Evolutionary conservation across 1,140 invertebrate species (phyloP).

Genomic region (Augochlora pura): DNA sequence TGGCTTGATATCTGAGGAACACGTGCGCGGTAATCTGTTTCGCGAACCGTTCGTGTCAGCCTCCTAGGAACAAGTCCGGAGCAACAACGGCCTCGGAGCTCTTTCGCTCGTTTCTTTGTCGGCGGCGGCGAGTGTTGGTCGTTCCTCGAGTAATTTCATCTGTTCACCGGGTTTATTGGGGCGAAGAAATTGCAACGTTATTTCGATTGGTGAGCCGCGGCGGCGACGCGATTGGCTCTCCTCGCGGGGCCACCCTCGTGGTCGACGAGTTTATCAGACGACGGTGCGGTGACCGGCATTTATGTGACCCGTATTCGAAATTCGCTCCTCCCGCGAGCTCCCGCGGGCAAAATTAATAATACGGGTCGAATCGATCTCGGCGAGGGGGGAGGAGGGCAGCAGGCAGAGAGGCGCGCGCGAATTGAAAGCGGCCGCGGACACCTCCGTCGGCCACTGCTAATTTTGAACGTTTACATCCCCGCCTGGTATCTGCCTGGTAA

Average conservation of each 20-base stretch:
- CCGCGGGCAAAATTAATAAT: conserved; percentile 15
- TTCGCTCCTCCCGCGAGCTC: conserved; percentile 24
- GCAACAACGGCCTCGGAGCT: no score
- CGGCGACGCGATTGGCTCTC: conserved; percentile 9
- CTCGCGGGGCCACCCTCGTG: not conserved
- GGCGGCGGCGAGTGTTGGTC: not conserved
- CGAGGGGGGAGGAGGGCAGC: no score
- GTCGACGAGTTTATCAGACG: conserved; percentile 24
- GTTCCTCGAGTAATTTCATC: conserved; percentile 7
- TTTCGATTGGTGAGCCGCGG: conserved; percentile 18
- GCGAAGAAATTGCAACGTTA: conserved; percentile 38
- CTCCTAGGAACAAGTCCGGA: no score
- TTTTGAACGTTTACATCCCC: conserved; percentile 1
- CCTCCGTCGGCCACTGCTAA: not conserved
- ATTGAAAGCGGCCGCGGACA: not conserved
- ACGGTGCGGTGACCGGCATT: conserved; percentile 27
- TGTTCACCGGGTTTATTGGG: conserved; percentile 20
- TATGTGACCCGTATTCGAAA: conserved; percentile 30
- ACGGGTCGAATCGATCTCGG: not conserved
- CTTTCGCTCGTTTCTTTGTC: not conserved
- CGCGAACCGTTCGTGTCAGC: no score
- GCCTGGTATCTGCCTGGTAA: not conserved
- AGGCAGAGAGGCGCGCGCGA: no score
- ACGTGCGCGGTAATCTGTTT: not conserved
- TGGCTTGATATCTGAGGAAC: not conserved